Evolutionary conservation across 2,888 invertebrate species (phyloP).

Genomic region (Lycophotia porphyrea): DNA sequence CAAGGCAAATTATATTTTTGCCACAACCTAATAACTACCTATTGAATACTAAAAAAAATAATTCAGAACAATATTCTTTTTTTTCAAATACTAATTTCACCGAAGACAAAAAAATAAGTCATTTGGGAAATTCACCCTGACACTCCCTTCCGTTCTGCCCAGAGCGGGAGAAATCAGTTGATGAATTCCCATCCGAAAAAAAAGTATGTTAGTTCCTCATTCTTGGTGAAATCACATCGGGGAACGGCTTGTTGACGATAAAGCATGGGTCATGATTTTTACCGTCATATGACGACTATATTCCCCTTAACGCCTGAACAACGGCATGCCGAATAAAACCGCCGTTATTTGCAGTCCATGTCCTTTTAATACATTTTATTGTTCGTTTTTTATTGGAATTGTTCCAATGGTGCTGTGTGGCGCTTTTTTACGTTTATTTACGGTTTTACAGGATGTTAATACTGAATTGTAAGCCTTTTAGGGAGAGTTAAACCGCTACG

Average conservation of each 20-base stretch:
- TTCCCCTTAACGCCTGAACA: neutral
- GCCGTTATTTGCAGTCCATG: constrained; percentile 3
- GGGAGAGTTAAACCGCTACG: neutral
- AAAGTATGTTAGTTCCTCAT: too few relatives aligned
- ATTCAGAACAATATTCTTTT: too few relatives aligned
- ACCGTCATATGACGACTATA: neutral
- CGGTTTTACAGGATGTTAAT: constrained; percentile 1
- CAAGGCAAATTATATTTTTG: too few relatives aligned
- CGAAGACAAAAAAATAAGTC: too few relatives aligned
- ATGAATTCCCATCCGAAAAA: too few relatives aligned
- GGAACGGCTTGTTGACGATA: neutral
- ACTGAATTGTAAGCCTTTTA: constrained; percentile 2
- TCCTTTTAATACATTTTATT: constrained; percentile 27
- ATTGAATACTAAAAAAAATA: too few relatives aligned
- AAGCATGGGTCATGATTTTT: neutral
- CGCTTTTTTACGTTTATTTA: constrained; percentile 21
- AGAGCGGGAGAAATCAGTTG: too few relatives aligned
- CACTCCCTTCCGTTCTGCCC: too few relatives aligned
- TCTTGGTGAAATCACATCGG: too few relatives aligned
- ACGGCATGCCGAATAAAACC: neutral
- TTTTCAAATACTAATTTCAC: too few relatives aligned
- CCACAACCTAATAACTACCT: too few relatives aligned
- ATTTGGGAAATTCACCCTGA: too few relatives aligned
- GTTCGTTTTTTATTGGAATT: constrained; percentile 22
- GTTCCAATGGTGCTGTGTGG: constrained; percentile 16